A percentile compares a stretch with the other conserved stretches of the same genome.
Evolutionary conservation across 2,113 vertebrate species (phyloP).

Genomic region (Egretta garzetta): DNA sequence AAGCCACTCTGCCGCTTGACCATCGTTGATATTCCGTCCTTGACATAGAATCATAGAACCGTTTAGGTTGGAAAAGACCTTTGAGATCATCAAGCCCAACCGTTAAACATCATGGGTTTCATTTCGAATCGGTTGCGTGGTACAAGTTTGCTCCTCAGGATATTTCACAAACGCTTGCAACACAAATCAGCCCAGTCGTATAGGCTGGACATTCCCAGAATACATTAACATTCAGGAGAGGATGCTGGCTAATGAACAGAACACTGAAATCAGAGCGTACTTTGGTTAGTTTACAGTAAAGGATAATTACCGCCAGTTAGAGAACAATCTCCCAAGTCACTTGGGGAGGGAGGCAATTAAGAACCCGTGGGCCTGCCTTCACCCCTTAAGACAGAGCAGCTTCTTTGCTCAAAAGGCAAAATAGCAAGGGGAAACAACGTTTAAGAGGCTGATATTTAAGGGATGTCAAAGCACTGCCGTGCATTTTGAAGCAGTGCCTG

Average conservation of each 20-base stretch:
- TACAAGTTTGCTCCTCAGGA: neutral
- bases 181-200: neutral
- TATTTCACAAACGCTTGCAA: neutral
- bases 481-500: neutral
- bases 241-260: neutral
- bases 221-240: constrained; percentile 15
- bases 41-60: neutral
- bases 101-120: neutral
- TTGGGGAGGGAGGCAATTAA: constrained; percentile 18
- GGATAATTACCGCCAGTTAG: constrained; percentile 42
- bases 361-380: neutral
- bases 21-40: neutral
- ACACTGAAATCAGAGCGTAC: neutral
- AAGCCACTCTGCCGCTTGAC: neutral
- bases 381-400: neutral
- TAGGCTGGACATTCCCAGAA: neutral
- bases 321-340: constrained; percentile 5
- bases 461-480: neutral
- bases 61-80: too few relatives aligned
- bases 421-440: neutral
- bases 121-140: neutral
- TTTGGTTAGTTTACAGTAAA: constrained; percentile 25
- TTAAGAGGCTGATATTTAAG: neutral
- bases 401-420: neutral
- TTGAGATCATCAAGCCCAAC: too few relatives aligned